phyloP scores from a whole-genome alignment of 2,113 vertebrate genomes.

The Thinocorus orbignyianus region DNA sequence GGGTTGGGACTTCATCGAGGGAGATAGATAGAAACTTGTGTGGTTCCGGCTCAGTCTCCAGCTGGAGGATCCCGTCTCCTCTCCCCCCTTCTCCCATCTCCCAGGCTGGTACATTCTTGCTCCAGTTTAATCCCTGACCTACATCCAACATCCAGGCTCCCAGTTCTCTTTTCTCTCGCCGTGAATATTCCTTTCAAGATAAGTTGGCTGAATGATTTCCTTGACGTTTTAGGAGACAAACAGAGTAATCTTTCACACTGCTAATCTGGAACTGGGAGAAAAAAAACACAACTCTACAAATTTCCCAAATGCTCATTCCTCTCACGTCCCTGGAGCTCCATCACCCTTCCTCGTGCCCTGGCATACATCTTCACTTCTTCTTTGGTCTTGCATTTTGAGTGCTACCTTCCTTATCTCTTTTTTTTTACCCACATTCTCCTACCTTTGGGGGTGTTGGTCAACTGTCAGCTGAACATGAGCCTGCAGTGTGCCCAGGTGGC shows the following conservation, averaged over 20 bases:
- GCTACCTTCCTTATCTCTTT: background rate
- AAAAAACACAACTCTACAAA: background rate
- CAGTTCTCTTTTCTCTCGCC: background rate
- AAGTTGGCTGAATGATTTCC: background rate
- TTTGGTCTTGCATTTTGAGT: background rate
- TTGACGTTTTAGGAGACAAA: background rate
- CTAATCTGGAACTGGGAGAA: slow-evolving; percentile 30
- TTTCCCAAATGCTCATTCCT: background rate
- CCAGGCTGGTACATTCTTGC: background rate
- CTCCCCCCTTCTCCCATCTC: no score
- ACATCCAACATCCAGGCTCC: background rate
- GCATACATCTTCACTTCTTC: background rate
- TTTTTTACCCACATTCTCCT: background rate
- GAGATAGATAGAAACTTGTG: no score
- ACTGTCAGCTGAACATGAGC: no score
- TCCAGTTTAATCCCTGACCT: background rate
- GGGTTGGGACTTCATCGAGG: no score
- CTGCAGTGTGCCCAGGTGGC: no score
- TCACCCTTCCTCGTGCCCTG: slow-evolving; percentile 6
- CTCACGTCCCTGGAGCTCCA: background rate
- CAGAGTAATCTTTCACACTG: slow-evolving; percentile 19
- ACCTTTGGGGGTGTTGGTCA: background rate
- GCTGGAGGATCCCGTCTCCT: no score
- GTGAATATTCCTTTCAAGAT: background rate
- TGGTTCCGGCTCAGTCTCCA: no score